Evolutionary conservation across 2,888 invertebrate genomes (phyloP), one percentile per base, ranked within the genome.

Genomic region (Hypena proboscidalis): DNA sequence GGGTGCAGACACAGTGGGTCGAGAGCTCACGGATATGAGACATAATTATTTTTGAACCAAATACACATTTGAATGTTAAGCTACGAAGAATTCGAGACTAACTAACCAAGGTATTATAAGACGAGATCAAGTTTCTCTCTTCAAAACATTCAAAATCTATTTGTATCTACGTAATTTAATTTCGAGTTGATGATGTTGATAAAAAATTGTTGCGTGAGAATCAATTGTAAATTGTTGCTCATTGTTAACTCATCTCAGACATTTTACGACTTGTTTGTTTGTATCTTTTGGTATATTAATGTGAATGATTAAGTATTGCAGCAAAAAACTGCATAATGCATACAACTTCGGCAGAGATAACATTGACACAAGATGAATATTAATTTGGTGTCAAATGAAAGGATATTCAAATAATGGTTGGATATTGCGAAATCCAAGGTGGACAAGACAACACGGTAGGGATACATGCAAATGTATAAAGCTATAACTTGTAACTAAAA

Each of bases 401-500:
- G 64, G 68, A 65, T 65, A 52, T 54, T 59, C 50, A 51, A 61
- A 60, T 58, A 57, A 44, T 39, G n/a, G n/a, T n/a, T n/a, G n/a
- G 42, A 60, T 22, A 47, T 55, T 54, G 40, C 51, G 32, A 53
- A 34, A 60, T 43, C 70, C 74, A 76, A 74, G 72, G 76, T 64
- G 54, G 67, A 65, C 66, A 57, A 26, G 54, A 23, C 66, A 57
- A 26, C 53, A 23, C 55, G 40, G 55, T 51, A 54, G 43, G 65
- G 55, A 64, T 63, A 57, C 58, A 61, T 65, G 56, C 65, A 73
- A 66, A 61, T 62, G 71, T 57, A 57, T 64, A 53, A 65, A 68
- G 67, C 64, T 64, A 70, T 43, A 33, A 52, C 66, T 64, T 66
- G 62, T 61, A 68, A 77, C 68, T 63, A 60, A n/a, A n/a, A n/a